These are phyloP conservation scores for Trachemys scripta DNA, from an alignment of 2,113 vertebrate species.

Conservation along the genomic window DNA sequence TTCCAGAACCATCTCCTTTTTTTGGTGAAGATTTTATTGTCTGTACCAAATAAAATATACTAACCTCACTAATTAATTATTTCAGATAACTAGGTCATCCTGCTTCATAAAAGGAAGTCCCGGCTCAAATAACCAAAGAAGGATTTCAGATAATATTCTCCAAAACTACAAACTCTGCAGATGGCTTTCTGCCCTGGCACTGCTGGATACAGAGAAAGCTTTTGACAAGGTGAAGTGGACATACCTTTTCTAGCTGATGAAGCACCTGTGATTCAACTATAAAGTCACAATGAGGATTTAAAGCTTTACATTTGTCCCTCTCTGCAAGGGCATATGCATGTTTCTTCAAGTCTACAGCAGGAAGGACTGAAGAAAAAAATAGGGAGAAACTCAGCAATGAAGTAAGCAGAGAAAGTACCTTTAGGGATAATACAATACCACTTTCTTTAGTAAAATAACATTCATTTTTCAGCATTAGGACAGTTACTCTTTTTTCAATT, in stretches of 20 bases:
- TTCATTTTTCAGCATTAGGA: neutral
- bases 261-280: neutral
- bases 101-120: neutral
- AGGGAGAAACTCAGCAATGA: neutral
- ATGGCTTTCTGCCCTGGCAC: accelerated
- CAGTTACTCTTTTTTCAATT: neutral
- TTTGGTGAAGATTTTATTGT: neutral
- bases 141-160: neutral
- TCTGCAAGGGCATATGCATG: neutral
- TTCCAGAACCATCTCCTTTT: neutral
- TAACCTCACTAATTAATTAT: neutral
- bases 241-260: neutral
- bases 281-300: neutral
- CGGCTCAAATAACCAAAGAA: neutral
- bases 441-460: neutral
- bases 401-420: neutral
- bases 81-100: neutral
- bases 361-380: neutral
- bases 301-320: neutral
- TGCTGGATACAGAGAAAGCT: neutral
- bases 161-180: neutral
- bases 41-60: neutral
- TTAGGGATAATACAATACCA: neutral
- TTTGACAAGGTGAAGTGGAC: neutral
- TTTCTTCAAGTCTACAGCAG: neutral